Evolutionary conservation across 2,888 invertebrate species (phyloP).

Genomic region (Rhagonycha fulva): DNA sequence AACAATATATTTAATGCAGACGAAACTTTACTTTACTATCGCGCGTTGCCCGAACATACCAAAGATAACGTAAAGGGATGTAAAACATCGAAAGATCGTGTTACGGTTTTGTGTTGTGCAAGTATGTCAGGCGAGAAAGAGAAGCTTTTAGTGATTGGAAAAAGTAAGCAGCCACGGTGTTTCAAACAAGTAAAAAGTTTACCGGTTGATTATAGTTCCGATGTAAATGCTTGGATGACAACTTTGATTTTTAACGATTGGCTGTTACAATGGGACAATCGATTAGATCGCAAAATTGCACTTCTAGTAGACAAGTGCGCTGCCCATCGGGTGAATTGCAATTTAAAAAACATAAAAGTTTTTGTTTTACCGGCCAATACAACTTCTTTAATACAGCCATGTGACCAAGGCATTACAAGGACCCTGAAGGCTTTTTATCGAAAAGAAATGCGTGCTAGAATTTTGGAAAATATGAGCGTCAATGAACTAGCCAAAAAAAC

Average conservation of each 20-base stretch:
- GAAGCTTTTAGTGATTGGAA: neutral
- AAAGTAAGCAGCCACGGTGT: neutral
- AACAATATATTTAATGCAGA: neutral
- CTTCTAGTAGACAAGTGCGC: constrained; percentile 4
- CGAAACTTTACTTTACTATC: neutral
- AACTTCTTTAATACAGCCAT: neutral
- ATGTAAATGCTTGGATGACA: constrained; percentile 1
- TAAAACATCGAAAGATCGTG: neutral
- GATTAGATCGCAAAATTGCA: neutral
- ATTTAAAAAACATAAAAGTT: constrained; percentile 8
- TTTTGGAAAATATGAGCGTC: neutral
- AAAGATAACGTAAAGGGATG: neutral
- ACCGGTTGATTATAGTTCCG: neutral
- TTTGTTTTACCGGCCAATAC: neutral
- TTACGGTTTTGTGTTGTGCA: neutral
- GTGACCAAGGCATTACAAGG: neutral
- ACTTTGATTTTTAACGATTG: neutral
- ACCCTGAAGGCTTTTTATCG: neutral
- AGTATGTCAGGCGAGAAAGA: neutral
- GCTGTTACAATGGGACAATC: neutral
- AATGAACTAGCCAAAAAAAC: neutral
- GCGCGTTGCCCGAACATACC: neutral
- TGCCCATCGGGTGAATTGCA: neutral
- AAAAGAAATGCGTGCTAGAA: neutral
- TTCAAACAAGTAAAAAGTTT: neutral